These are phyloP conservation scores for Rhizoglyphus robini DNA, from an alignment of 1,140 invertebrate genomes.

Conservation along the genomic window DNA sequence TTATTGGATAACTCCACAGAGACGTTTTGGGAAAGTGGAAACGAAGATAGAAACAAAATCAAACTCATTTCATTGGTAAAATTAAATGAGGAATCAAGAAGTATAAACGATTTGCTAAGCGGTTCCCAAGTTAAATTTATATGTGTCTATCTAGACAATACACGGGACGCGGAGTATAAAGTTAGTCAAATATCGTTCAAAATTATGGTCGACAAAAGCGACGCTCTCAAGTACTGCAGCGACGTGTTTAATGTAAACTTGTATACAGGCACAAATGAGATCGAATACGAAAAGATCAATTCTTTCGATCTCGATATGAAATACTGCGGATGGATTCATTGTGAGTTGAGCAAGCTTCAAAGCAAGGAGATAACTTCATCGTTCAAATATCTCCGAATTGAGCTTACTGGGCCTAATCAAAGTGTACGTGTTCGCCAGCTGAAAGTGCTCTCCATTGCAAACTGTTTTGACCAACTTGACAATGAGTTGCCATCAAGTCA, in stretches of 20 bases:
- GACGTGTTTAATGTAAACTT: neutral
- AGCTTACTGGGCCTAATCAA: constrained; percentile 79
- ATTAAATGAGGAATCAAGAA: constrained; percentile 36
- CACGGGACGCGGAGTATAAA: constrained; percentile 67
- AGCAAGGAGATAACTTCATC: constrained; percentile 39
- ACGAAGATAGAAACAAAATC: constrained; percentile 80
- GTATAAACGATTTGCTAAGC: constrained; percentile 29
- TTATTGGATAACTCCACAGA: constrained; percentile 87
- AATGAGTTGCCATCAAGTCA: neutral
- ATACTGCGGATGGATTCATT: constrained; percentile 72
- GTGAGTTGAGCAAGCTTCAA: constrained; percentile 41
- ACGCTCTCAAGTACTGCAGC: neutral
- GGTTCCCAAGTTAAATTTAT: constrained; percentile 43
- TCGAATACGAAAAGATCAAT: constrained; percentile 2
- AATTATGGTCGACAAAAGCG: neutral
- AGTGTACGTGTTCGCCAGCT: constrained; percentile 75
- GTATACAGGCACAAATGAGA: neutral
- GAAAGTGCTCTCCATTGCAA: constrained; percentile 34
- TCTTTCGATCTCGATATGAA: constrained; percentile 59
- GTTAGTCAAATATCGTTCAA: constrained; percentile 24
- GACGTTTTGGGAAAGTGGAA: constrained; percentile 98
- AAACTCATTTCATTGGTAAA: constrained; percentile 52
- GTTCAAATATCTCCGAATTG: constrained; percentile 49
- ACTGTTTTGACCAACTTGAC: constrained; percentile 2
- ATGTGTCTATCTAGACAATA: constrained; percentile 83